Evolutionary conservation across 2,888 invertebrate species (phyloP), one percentile per base, ranked within the genome.

Genomic region (Campoplex capitator): DNA sequence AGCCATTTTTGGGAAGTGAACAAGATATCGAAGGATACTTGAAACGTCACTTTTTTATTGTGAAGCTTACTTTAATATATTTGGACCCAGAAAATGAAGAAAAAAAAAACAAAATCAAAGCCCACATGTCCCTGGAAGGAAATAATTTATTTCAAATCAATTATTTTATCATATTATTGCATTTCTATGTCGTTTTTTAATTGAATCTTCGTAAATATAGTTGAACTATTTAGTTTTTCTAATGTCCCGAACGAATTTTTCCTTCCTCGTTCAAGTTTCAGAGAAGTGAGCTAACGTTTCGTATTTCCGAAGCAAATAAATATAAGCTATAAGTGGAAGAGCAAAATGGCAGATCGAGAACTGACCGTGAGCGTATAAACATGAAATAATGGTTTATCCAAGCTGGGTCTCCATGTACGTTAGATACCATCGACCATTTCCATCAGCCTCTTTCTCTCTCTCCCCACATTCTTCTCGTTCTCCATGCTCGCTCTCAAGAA

Each of bases 251-350:
- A 35, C n/a, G 35, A 38, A 32, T 56, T 42, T 48, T 38, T 58
- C 13, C 18, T n/a, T 56, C 45, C 28, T 42, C n/a, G 32, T 13
- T 48, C 51, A 28, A 23, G 56, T 65, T 54, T 73, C 23, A 7
- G 2, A 68, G 56, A 71, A 68, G 42, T 58, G 87, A 88, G 88
- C 90, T 88, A 89, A 89, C 90, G 89, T 90, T 91, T 91, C 90
- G 91, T 91, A 89, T 91, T 90, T 90, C 86, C 88, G 86, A 89
- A 89, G 90, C 90, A 89, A 91, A 91, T 92, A 93, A 93, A 93
- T 93, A 93, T 93, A 93, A 92, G 92, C 91, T 89, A 91, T 90
- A 91, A 92, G 90, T 91, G 90, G 88, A 89, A 89, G 62, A 85
- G 87, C 87, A 88, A 89, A 91, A 90, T 90, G 86, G 81, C 89